A percentile compares a stretch with the other conserved stretches of the same genome.
These are phyloP conservation scores for Tragelaphus strepsiceros DNA, from an alignment of 2,113 vertebrate genomes.

Conservation along the genomic window DNA sequence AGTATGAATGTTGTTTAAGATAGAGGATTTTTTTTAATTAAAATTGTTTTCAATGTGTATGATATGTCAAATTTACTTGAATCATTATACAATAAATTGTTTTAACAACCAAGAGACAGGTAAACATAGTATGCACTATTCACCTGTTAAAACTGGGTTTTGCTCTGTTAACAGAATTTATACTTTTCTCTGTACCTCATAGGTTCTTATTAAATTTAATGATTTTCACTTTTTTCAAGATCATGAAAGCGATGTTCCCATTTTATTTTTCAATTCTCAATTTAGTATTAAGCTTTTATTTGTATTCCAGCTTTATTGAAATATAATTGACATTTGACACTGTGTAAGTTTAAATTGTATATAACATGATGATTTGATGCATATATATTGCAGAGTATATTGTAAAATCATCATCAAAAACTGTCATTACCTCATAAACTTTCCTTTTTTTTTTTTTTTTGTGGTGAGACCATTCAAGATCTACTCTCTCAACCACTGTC, in stretches of 20 bases:
- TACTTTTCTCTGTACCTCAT: not conserved
- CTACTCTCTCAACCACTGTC: not conserved
- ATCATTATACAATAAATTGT: not conserved
- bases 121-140: not conserved
- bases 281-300: not conserved
- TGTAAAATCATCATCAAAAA: not conserved
- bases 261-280: not conserved
- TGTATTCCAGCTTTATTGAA: not conserved
- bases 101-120: not conserved
- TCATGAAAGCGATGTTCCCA: not conserved
- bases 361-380: not conserved
- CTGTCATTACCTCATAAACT: not conserved
- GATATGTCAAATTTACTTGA: not conserved
- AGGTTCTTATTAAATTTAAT: not conserved
- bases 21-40: not conserved
- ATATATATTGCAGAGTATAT: not conserved
- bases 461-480: not conserved
- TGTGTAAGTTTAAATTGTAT: not conserved
- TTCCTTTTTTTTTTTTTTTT: not conserved
- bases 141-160: not conserved
- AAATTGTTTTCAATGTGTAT: not conserved
- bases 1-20: not conserved
- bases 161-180: not conserved
- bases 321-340: not conserved
- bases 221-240: not conserved